A percentile compares a stretch with the other conserved stretches of the same genome.
Conservation (phyloP, 2,797 vertebrate genomes). For the Picus viridis region DNA sequence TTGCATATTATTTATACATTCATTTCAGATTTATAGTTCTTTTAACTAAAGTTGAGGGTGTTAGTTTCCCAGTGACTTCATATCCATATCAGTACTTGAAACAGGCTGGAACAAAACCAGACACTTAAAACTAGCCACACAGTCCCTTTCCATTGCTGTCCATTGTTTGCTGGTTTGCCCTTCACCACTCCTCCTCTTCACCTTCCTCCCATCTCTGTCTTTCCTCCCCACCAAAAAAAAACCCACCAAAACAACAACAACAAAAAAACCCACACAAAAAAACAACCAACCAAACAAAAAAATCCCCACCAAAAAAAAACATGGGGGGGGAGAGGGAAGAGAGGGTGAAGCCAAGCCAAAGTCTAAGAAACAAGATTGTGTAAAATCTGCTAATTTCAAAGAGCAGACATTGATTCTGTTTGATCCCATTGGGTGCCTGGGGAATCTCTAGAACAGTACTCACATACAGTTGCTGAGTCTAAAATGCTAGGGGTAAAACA, state of each 20-base stretch:
- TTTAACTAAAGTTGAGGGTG: constrained; percentile 73
- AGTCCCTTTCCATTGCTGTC: neutral
- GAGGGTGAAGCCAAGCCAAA: no score
- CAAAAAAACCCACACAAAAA: no score
- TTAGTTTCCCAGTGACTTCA: constrained; percentile 59
- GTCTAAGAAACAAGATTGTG: neutral
- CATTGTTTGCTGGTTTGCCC: neutral
- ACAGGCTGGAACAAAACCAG: neutral
- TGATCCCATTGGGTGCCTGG: constrained; percentile 62
- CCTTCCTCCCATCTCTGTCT: neutral
- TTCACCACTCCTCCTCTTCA: neutral
- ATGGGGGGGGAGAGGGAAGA: no score
- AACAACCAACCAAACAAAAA: no score
- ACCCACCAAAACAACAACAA: no score
- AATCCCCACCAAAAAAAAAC: no score
- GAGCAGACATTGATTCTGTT: constrained; percentile 61
- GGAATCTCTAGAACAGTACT: constrained; percentile 48
- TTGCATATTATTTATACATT: constrained; percentile 93
- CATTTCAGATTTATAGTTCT: constrained; percentile 78
- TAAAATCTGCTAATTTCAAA: constrained; percentile 70
- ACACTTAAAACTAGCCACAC: neutral
- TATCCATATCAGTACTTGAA: constrained; percentile 48
- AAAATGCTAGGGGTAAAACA: constrained; percentile 15
- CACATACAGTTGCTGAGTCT: constrained; percentile 63
- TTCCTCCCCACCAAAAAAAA: neutral